phyloP scores from a whole-genome alignment of 2,888 invertebrate genomes.

The Meiosimyza platycephala region DNA sequence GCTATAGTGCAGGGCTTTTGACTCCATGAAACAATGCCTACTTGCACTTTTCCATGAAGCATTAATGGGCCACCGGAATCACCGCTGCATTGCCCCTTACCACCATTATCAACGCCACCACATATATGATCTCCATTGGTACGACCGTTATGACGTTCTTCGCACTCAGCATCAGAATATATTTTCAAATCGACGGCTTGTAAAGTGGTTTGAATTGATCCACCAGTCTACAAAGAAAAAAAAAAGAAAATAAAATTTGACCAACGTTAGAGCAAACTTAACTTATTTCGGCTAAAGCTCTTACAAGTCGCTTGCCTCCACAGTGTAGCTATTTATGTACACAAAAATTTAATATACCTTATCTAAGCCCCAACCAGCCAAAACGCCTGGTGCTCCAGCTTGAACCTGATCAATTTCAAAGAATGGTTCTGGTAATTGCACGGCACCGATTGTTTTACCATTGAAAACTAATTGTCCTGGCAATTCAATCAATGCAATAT shows the following conservation, averaged over 20 bases:
- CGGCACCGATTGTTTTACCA: slow-evolving; percentile 34
- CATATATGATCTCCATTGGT: slow-evolving; percentile 57
- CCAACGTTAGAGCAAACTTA: too few species aligned
- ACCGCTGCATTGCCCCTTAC: slow-evolving; percentile 52
- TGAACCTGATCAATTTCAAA: slow-evolving; percentile 33
- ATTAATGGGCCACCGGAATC: slow-evolving; percentile 56
- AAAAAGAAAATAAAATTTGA: background rate
- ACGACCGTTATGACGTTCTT: slow-evolving; percentile 44
- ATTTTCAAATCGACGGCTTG: slow-evolving; percentile 56
- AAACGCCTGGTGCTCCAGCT: slow-evolving; percentile 40
- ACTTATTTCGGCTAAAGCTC: background rate
- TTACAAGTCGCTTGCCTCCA: background rate
- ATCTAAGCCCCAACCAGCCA: slow-evolving; percentile 53
- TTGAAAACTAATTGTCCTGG: slow-evolving; percentile 39
- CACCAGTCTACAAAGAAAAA: slow-evolving; percentile 47
- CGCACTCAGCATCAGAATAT: slow-evolving; percentile 56
- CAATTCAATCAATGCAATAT: slow-evolving; percentile 58
- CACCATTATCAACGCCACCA: slow-evolving; percentile 60
- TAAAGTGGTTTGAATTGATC: slow-evolving; percentile 49
- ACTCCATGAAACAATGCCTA: slow-evolving; percentile 63
- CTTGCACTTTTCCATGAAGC: slow-evolving; percentile 49
- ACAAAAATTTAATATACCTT: slow-evolving; percentile 20
- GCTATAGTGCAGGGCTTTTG: slow-evolving; percentile 58
- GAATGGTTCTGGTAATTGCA: slow-evolving; percentile 36
- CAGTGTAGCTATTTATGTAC: background rate